Conservation (phyloP, 2,797 vertebrate genomes). For the Sebastiscus albofasciatus region DNA sequence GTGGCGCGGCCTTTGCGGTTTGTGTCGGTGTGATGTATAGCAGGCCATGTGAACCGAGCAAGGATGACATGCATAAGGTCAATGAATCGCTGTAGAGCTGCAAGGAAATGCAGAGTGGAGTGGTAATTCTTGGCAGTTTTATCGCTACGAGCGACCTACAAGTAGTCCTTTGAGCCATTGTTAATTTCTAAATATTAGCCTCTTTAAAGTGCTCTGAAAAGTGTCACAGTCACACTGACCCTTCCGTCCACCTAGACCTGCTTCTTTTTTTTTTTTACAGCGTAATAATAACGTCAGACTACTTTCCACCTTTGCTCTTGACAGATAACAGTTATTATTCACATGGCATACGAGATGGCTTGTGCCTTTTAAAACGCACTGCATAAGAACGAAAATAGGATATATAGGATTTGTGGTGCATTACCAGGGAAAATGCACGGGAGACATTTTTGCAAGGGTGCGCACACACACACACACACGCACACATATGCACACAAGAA, state of each 20-base stretch:
- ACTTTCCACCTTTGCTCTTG: neutral
- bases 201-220: neutral
- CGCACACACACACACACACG: neutral
- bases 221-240: neutral
- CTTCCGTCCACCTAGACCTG: neutral
- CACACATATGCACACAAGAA: neutral
- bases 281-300: neutral
- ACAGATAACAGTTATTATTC: neutral
- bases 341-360: neutral
- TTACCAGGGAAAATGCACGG: neutral
- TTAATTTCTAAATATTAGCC: neutral
- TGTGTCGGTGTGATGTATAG: neutral
- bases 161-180: neutral
- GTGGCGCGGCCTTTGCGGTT: rapidly evolving
- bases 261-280: neutral
- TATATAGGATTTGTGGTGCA: neutral
- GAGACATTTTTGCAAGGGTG: neutral
- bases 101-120: neutral
- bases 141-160: neutral
- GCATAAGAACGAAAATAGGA: neutral
- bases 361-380: neutral
- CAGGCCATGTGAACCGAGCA: neutral
- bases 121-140: neutral
- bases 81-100: neutral
- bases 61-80: no score